Evolutionary conservation across 1,140 invertebrate genomes (phyloP), one percentile per base, ranked within the genome.

Genomic region (Temnothorax curvispinosus): DNA sequence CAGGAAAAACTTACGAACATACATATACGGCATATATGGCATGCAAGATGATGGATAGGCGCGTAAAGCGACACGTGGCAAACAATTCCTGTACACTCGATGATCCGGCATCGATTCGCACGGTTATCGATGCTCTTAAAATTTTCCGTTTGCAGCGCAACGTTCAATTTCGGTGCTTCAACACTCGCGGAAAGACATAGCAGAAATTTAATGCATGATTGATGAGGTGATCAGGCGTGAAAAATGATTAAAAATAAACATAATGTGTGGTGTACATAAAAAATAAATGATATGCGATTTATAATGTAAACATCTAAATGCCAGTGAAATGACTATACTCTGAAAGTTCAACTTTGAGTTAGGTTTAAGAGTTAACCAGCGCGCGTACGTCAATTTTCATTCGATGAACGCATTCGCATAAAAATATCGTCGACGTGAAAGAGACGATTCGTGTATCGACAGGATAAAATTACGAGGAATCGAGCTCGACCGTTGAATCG

Each of bases 21-120:
- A 92, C 87, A 92, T 81, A 85, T 74, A 89, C 84, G 81, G 75
- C 81, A 85, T 86, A 27, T 86, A 88, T 91, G 81, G 50, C 93
- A 94, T 94, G 93, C 93, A 93, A 50, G 88, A 93, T 91, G 88
- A 89, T 67, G 81, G 76, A 67, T 87, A 78, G 65, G 89, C 74
- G 71, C 18, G 54, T 64, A 89, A 88, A 82, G 67, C 87, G 76
- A 88, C 76, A 72, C 72, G 60, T 81, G 74, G 84, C 91, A 92
- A 93, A 93, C 92, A 89, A 93, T 93, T 92, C 92, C 87, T 89
- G 64, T 54, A 38, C 8, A 52, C 50, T 54, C 7, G 2, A 11
- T 52, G 32, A 62, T 54, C 7, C 13, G 54, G 54, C 27, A 47
- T 67, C n/a, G 65, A 69, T 58, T 35, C 44, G 21, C 4, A 38